Base-by-base conservation (phyloP, 2,888 invertebrate species). In the Morinoia aosen region DNA sequence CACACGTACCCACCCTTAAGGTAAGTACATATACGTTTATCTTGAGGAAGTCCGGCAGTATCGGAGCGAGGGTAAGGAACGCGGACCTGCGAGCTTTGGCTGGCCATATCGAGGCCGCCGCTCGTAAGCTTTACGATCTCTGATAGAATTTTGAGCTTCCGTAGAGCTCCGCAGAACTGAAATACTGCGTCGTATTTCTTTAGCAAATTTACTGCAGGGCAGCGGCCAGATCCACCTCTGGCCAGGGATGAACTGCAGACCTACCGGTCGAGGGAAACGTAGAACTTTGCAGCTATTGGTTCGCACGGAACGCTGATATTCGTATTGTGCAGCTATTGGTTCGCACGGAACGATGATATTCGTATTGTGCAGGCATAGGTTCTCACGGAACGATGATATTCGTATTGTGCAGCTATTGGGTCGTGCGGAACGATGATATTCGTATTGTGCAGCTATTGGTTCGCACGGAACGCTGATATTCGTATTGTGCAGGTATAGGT, bases 141-240 rank as follows among this genome's bases (percentile, higher is more conserved):
- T 76, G 76, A 76, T 76, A 76, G 76, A 76, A 76, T 76, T 76
- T 76, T 76, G 76, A 76, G 76, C 76, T 76, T 76, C 76, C 76
- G 76, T 76, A 76, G 76, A 76, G 76, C 76, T 76, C 25, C 76
- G 76, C 76, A 76, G 76, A 76, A 76, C 76, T 76, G 76, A 76
- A 76, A 76, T 76, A 76, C 76, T 76, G 76, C 76, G 25, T 76
- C 76, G 76, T 76, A 76, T 76, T 76, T 76, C 76, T 76, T 76
- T 76, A 76, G 76, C 76, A 76, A 76, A 76, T 76, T 76, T 76
- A 76, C 25, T 76, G 76, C 76, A 19, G 33, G 8, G 76, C 48
- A 61, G 5, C 61, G 76, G 76, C 25, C 76, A 76, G 76, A 76
- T 76, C 76, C 33, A 33, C 76, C 76, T 76, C 76, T 76, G 33